Percentiles rank a stretch among this genome's conserved stretches.
phyloP scores from a whole-genome alignment of 2,888 invertebrate species.

The Drosophila nr. perissopoda region DNA sequence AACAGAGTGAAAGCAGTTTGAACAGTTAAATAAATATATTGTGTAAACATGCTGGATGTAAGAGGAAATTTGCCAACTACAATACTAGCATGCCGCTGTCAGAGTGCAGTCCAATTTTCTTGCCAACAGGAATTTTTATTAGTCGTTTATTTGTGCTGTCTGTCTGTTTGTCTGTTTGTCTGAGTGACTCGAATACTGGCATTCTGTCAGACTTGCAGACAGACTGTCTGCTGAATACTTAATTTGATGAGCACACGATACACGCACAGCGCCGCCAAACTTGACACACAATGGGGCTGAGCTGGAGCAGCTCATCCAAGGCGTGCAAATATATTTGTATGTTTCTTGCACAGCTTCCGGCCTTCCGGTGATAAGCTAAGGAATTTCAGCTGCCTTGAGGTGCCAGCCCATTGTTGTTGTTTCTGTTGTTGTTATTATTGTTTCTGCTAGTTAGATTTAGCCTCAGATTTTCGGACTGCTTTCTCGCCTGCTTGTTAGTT shows the following conservation, averaged over 20 bases:
- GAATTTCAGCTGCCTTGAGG: conserved; percentile 72
- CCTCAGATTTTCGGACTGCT: conserved; percentile 32
- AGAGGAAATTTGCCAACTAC: conserved; percentile 17
- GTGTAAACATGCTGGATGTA: conserved; percentile 18
- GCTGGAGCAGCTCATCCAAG: conserved; percentile 22
- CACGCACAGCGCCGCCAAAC: conserved; percentile 33
- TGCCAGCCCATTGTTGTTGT: conserved; percentile 31
- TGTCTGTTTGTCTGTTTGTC: conserved; percentile 20
- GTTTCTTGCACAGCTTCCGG: conserved; percentile 75
- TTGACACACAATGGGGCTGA: conserved; percentile 47
- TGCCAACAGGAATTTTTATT: conserved; percentile 56
- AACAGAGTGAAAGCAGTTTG: conserved; percentile 18
- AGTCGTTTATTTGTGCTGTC: conserved; percentile 40
- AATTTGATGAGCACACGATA: conserved; percentile 71
- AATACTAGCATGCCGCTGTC: conserved; percentile 2
- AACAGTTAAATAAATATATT: conserved; percentile 42
- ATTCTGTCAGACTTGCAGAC: conserved; percentile 28
- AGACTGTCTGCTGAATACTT: conserved; percentile 68
- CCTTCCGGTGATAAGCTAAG: conserved; percentile 74
- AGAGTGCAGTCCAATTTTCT: conserved; percentile 43
- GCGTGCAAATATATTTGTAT: conserved; percentile 77
- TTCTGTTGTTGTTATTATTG: conserved; percentile 16
- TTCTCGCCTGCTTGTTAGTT: conserved; percentile 65
- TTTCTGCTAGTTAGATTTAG: conserved; percentile 35
- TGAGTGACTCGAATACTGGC: conserved; percentile 15